phyloP scores from a whole-genome alignment of 2,888 invertebrate species.

The Neoascia interrupta region DNA sequence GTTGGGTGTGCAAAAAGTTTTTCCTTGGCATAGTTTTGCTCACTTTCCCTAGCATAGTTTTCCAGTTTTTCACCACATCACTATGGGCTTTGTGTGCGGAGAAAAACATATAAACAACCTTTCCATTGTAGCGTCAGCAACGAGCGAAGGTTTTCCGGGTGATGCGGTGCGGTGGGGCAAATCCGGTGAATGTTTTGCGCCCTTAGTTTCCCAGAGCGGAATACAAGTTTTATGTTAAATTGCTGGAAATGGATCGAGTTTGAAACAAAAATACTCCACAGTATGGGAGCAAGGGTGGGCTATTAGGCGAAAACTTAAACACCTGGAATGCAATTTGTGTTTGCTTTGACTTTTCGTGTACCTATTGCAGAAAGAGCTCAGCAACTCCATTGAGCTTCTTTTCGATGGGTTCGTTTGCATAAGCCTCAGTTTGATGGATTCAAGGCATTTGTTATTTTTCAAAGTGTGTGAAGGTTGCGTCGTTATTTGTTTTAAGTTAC shows the following conservation, averaged over 20 bases:
- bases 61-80: slow-evolving; percentile 28
- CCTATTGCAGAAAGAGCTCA: not conserved
- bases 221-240: slow-evolving; percentile 25
- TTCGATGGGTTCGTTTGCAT: slow-evolving; percentile 16
- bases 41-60: slow-evolving; percentile 43
- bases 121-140: no score
- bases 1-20: slow-evolving; percentile 31
- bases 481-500: no score
- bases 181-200: not conserved
- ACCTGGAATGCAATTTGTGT: slow-evolving; percentile 41
- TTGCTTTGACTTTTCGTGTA: slow-evolving; percentile 26
- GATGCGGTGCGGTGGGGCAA: not conserved
- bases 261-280: no score
- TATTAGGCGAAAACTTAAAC: slow-evolving; percentile 31
- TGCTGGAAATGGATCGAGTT: slow-evolving; percentile 42
- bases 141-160: no score
- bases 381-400: not conserved
- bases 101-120: slow-evolving; percentile 16
- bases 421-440: slow-evolving; percentile 7
- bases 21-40: slow-evolving; percentile 55
- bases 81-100: slow-evolving; percentile 21
- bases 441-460: not conserved
- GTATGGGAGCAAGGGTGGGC: not conserved
- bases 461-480: slow-evolving; percentile 3
- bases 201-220: no score